Percentiles rank a stretch among this genome's conserved stretches.
These are phyloP conservation scores for Oreotrochilus melanogaster DNA, from an alignment of 2,113 vertebrate genomes.

Conservation along the genomic window DNA sequence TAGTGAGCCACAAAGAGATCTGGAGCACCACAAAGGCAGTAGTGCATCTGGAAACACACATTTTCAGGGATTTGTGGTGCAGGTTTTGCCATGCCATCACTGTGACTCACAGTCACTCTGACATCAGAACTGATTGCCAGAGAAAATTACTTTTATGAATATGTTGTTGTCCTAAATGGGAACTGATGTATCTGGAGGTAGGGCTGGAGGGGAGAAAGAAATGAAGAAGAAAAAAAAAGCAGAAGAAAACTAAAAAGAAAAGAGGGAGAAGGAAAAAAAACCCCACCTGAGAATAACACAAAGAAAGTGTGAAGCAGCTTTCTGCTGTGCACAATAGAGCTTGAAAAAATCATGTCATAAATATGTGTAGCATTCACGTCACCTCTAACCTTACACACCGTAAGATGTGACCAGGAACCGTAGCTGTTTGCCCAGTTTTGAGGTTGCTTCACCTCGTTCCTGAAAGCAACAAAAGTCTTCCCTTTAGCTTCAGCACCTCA, in stretches of 20 bases:
- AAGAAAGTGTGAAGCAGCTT: not conserved
- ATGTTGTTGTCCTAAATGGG: not conserved
- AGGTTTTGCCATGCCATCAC: not conserved
- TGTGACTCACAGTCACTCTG: not conserved
- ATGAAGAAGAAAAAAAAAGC: not conserved
- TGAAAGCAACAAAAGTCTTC: not conserved
- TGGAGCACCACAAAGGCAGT: not conserved
- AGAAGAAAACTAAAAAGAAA: not conserved
- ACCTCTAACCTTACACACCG: not conserved
- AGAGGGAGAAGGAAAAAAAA: not conserved
- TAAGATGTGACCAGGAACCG: not conserved
- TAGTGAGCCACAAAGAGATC: not conserved
- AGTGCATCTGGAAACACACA: accelerated
- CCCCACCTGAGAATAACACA: not conserved
- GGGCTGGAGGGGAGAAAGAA: not conserved
- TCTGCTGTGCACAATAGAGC: not conserved
- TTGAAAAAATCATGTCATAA: not conserved
- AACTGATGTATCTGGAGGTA: not conserved
- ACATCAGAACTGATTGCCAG: not conserved
- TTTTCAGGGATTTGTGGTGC: not conserved
- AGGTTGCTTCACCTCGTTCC: not conserved
- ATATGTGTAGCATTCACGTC: not conserved
- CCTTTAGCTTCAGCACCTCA: not conserved
- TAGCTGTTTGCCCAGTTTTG: not conserved
- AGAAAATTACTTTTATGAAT: not conserved